These are phyloP conservation scores for Rostratula benghalensis DNA, from an alignment of 2,113 vertebrate genomes.

Conservation along the genomic window DNA sequence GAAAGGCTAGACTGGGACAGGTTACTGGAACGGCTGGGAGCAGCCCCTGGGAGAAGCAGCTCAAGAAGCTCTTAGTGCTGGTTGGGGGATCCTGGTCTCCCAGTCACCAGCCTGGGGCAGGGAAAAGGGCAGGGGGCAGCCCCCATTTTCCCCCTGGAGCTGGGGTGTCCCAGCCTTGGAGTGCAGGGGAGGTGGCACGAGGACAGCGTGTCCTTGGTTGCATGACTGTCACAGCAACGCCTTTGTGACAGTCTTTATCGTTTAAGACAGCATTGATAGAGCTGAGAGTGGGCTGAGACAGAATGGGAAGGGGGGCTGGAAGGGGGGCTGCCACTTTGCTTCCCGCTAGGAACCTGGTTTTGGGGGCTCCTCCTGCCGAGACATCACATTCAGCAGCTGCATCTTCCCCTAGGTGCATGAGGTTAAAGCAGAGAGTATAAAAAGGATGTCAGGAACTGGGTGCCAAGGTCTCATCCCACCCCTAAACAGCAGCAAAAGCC, in stretches of 20 bases:
- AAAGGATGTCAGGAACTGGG: not conserved
- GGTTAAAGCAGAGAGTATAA: not conserved
- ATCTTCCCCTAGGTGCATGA: accelerated
- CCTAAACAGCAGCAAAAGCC: not conserved
- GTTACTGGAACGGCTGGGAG: not conserved
- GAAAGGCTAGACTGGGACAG: not conserved
- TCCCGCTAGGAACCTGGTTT: accelerated
- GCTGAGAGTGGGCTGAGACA: not conserved
- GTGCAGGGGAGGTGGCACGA: not conserved
- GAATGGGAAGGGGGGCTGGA: not conserved
- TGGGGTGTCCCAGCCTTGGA: not conserved
- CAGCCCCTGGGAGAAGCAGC: not conserved
- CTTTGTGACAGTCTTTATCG: not conserved
- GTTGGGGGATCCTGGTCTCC: not conserved
- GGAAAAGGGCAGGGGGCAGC: not conserved
- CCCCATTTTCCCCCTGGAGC: accelerated
- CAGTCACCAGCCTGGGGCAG: not conserved
- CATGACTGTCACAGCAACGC: not conserved
- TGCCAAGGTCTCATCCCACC: not conserved
- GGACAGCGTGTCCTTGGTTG: not conserved
- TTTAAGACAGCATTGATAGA: not conserved
- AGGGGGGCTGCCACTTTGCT: not conserved
- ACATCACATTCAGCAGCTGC: not conserved
- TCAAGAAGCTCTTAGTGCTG: not conserved
- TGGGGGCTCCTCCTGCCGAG: not conserved